These are phyloP conservation scores for Brotula barbata DNA, from an alignment of 2,797 vertebrate species.

Conservation along the genomic window DNA sequence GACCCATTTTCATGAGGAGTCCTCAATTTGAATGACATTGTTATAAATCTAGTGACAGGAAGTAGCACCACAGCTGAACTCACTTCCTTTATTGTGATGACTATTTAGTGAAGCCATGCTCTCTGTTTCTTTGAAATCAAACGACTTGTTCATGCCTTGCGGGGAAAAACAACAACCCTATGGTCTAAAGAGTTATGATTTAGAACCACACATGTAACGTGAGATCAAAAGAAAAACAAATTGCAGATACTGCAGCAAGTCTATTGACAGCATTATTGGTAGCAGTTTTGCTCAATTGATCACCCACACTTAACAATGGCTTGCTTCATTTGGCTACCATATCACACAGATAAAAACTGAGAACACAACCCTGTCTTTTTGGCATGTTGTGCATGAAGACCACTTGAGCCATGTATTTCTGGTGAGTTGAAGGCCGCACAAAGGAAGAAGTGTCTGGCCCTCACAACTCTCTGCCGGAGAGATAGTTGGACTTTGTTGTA, in stretches of 20 bases:
- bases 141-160: conserved; percentile 63
- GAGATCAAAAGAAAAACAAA: conserved; percentile 9
- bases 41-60: conserved; percentile 73
- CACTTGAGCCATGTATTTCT: conserved; percentile 60
- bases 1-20: conserved; percentile 2
- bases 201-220: conserved; percentile 16
- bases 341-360: conserved; percentile 24
- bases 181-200: conserved; percentile 14
- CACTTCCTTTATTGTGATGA: conserved; percentile 79
- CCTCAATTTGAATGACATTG: conserved; percentile 31
- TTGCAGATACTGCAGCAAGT: conserved; percentile 3
- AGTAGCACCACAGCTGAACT: conserved; percentile 65
- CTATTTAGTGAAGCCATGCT: conserved; percentile 60
- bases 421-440: conserved; percentile 51
- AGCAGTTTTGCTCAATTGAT: conserved; percentile 13
- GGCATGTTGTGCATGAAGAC: conserved; percentile 53
- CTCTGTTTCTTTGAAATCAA: conserved; percentile 74
- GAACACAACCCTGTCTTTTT: conserved; percentile 40
- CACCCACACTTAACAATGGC: not conserved
- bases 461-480: conserved; percentile 52
- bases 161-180: conserved; percentile 53
- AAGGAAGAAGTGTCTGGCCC: conserved; percentile 62
- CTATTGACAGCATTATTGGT: conserved; percentile 4
- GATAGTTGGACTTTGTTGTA: conserved; percentile 69
- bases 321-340: conserved; percentile 24